Evolutionary conservation across 2,888 invertebrate species (phyloP), one percentile per base, ranked within the genome.

Genomic region (Lepidocyrtinus sp.): DNA sequence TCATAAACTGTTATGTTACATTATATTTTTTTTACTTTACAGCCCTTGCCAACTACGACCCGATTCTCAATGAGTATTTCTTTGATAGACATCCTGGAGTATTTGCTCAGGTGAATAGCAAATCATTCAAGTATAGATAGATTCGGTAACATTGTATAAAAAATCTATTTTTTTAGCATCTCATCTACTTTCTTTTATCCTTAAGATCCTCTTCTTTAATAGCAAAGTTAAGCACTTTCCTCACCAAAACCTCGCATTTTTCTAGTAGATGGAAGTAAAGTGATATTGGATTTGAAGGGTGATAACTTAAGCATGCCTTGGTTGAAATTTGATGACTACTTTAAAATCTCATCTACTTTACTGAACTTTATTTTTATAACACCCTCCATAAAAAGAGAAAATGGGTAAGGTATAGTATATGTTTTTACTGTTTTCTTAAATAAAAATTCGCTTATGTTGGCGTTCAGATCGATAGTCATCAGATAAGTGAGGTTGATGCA

Each of bases 21-120:
- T 5, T 17, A 5, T 59, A 17, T 5, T 59, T 5, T 15, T 17
- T 17, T 7, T 15, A 17, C 17, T 15, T 59, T 59, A n/a, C n/a
- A 55, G 98, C 98, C 63, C 92, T 99, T 88, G 98, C 97, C 89
- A 99, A 99, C 91, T 99, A 99, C 91, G 99, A 99, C 91, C 98
- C 98, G 68, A 96, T 99, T 88, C 93, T 99, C 88, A 99, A 99
- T 90, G 99, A 99, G 91, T 99, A 98, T 91, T 99, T 99, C 92
- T 99, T 99, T 91, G 99, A 98, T 90, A 91, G 97, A 87, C 98
- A 98, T 91, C 98, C 98, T 36, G 98, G 97, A 72, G 98, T 94
- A 68, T 98, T 98, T 90, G 97, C 97, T 77, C 98, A 98, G 91
- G 95, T 96, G 17, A 55, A 36, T 36, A 36, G 36, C 5, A 36